Base-by-base conservation (phyloP, 2,888 invertebrate genomes). In the Lottia scabra region DNA sequence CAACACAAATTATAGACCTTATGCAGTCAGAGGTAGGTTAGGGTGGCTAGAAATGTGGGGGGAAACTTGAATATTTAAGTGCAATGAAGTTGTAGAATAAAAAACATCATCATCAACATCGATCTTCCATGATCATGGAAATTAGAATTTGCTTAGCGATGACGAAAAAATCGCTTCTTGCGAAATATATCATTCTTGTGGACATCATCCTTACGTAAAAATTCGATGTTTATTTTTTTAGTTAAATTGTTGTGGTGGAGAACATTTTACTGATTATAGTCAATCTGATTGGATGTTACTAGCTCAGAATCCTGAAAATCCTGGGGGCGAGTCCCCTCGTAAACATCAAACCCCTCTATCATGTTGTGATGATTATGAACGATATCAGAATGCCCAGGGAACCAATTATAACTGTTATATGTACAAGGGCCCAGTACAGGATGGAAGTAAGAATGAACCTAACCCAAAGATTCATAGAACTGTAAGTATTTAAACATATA, bases 171-270 rank as follows among this genome's bases (percentile, higher is more conserved):
- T n/a, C n/a, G n/a, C n/a, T n/a, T n/a, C n/a, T n/a, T n/a, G n/a
- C n/a, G n/a, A n/a, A n/a, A n/a, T n/a, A n/a, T n/a, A n/a, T n/a
- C n/a, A n/a, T n/a, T n/a, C n/a, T n/a, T n/a, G n/a, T n/a, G n/a
- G n/a, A n/a, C n/a, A n/a, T n/a, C n/a, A n/a, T n/a, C n/a, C n/a
- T n/a, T n/a, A n/a, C n/a, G n/a, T n/a, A n/a, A n/a, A n/a, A n/a
- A n/a, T n/a, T 30, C 5, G 30, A 4, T 30, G 5, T 30, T 30
- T 30, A 30, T 44, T 63, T 23, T 77, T 75, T 30, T 77, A 86
- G 86, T 68, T 86, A 68, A 71, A 78, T 27, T 86, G 86, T 67
- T 86, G 86, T 75, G 86, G 86, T 13, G 86, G 84, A 0, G 70
- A 68, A 6, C 66, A 70, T 16, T 84, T 80, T 43, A 71, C 74